These are phyloP conservation scores for Thermophis baileyi DNA, from an alignment of 2,113 vertebrate species.

Conservation along the genomic window DNA sequence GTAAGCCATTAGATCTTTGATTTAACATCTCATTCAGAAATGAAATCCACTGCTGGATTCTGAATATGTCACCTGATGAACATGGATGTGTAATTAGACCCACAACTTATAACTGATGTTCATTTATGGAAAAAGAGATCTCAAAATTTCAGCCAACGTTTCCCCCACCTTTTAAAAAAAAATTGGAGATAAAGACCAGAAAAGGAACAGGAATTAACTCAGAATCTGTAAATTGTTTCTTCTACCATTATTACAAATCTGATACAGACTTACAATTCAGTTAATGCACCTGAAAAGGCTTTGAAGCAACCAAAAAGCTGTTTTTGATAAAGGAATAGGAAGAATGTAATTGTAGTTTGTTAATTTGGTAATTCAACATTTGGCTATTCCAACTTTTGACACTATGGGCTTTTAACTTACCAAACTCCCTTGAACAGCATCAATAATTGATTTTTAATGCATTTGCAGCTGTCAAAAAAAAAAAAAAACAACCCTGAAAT, in stretches of 20 bases:
- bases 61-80: background rate
- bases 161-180: background rate
- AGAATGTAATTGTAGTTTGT: background rate
- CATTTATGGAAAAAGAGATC: background rate
- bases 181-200: background rate
- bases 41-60: background rate
- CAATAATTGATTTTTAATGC: background rate
- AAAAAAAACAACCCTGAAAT: background rate
- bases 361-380: background rate
- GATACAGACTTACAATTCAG: background rate
- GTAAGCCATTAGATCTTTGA: background rate
- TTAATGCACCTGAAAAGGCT: background rate
- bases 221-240: background rate
- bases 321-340: background rate
- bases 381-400: background rate
- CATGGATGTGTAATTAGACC: background rate
- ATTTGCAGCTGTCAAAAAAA: background rate
- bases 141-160: background rate
- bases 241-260: background rate
- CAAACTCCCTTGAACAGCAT: background rate
- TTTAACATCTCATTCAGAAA: background rate
- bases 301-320: background rate
- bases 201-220: background rate
- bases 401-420: background rate
- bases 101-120: background rate